Base-by-base conservation (phyloP, 2,888 invertebrate genomes). In the Kuschelorhynchus macadamiae region DNA sequence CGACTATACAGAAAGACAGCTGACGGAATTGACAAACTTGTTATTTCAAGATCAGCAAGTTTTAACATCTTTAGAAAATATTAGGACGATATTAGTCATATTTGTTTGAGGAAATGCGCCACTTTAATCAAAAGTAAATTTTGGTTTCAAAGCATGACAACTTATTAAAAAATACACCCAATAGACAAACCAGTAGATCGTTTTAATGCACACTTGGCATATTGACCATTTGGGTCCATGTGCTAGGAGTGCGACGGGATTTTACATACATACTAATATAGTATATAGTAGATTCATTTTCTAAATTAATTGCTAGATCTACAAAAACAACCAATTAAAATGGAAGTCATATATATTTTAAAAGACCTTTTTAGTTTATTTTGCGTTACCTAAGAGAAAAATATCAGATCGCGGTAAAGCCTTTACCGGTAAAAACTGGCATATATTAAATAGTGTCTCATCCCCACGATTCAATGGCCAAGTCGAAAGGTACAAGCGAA, bases 21-120 rank as follows among this genome's bases (percentile, higher is more conserved):
- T 0, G 32, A 66, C 11, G 77, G 78, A 1, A 32, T 53, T 47
- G 72, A 74, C 50, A 65, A 76, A 12, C 67, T 80, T 1, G 75
- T 76, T 16, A 78, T 79, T 0, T 78, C 78, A 0, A 47, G 41
- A 12, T 30, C 14, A 2, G 74, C 76, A 36, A 65, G 77, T 5
- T 81, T 78, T 73, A 78, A 70, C 55, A 57, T 80, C 2, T n/a
- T 77, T 0, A 77, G 77, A 42, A 78, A 75, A 74, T 71, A 75
- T 41, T 79, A 79, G 55, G 79, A 80, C 62, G 74, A 80, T 0
- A 76, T 80, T 12, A 79, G 80, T 1, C 78, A 81, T 59, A 61
- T 76, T 16, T 75, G 76, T 0, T 60, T 76, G 0, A 57, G 76
- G 12, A 64, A 70, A 14, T 76, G 75, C 42, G 44, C 16, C 70